Percentiles rank a stretch among this genome's conserved stretches.
These are phyloP conservation scores for Pithys albifrons DNA, from an alignment of 2,113 vertebrate genomes.

Conservation along the genomic window DNA sequence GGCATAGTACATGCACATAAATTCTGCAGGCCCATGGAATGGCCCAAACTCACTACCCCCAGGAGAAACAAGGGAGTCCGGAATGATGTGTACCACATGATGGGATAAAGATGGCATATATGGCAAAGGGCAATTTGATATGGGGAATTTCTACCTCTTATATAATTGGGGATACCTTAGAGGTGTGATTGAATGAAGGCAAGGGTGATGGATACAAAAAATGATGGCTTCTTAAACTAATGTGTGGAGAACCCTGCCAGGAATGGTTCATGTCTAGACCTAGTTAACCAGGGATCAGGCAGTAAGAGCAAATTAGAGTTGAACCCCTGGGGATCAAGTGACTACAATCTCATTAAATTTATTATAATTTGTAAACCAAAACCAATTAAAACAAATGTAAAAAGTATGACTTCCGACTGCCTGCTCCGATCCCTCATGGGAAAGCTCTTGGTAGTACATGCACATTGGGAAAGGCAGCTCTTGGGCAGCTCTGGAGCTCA, in stretches of 20 bases:
- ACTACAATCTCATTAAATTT: conserved; percentile 70
- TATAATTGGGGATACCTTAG: conserved; percentile 36
- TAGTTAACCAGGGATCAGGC: conserved; percentile 60
- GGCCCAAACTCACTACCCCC: neutral
- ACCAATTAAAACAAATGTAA: conserved; percentile 60
- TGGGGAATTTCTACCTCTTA: neutral
- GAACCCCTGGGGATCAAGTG: conserved; percentile 55
- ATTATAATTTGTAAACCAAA: conserved; percentile 70
- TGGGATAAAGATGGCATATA: conserved; percentile 59
- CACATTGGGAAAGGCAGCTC: neutral
- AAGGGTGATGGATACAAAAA: conserved; percentile 54
- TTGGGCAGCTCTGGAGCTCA: neutral
- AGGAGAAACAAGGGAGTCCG: neutral
- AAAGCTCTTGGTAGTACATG: neutral
- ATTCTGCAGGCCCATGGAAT: neutral
- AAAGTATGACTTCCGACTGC: conserved; percentile 62
- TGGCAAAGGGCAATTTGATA: conserved; percentile 9
- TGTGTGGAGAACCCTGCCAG: conserved; percentile 72
- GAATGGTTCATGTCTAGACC: conserved; percentile 67
- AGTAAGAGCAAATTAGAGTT: conserved; percentile 62
- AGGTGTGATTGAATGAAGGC: conserved; percentile 66
- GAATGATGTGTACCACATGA: neutral
- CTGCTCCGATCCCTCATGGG: conserved; percentile 14
- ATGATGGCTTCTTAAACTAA: conserved; percentile 72
- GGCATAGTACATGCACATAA: neutral